These are phyloP conservation scores for Cosmopolites sordidus DNA, from an alignment of 2,888 invertebrate genomes.

Conservation along the genomic window DNA sequence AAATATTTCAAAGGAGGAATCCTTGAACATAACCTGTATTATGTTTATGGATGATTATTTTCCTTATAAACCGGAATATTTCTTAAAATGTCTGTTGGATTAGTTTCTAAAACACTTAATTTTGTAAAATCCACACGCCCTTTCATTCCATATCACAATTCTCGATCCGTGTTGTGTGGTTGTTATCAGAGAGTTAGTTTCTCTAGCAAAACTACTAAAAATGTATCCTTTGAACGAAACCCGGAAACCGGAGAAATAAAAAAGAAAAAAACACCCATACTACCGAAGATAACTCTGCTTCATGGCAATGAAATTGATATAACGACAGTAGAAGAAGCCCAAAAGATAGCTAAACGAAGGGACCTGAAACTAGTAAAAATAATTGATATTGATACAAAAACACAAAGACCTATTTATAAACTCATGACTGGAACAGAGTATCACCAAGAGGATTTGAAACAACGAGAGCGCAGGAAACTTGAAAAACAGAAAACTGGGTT, in stretches of 20 bases:
- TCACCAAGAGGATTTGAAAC: conserved; percentile 57
- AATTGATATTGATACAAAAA: conserved; percentile 63
- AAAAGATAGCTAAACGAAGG: conserved; percentile 63
- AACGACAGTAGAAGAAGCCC: conserved; percentile 63
- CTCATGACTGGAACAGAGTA: conserved; percentile 65
- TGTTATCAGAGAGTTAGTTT: conserved; percentile 6
- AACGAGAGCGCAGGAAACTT: conserved; percentile 51
- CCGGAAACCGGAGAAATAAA: conserved; percentile 25
- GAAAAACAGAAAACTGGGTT: conserved; percentile 44
- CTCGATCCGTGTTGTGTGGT: neutral
- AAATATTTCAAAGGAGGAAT: no score
- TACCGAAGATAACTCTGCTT: conserved; percentile 64
- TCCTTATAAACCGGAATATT: no score
- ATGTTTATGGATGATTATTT: no score
- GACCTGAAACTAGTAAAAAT: conserved; percentile 67
- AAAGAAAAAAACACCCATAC: conserved; percentile 41
- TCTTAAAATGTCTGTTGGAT: neutral
- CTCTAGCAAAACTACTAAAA: conserved; percentile 16
- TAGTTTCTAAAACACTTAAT: neutral
- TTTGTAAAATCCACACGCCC: neutral
- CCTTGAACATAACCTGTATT: no score
- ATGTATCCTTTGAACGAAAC: conserved; percentile 17
- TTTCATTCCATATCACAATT: neutral
- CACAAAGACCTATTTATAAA: conserved; percentile 64
- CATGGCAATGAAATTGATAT: conserved; percentile 55